Evolutionary conservation across 2,113 vertebrate genomes (phyloP), one percentile per base, ranked within the genome.

Genomic region (Puntigrus tetrazona): DNA sequence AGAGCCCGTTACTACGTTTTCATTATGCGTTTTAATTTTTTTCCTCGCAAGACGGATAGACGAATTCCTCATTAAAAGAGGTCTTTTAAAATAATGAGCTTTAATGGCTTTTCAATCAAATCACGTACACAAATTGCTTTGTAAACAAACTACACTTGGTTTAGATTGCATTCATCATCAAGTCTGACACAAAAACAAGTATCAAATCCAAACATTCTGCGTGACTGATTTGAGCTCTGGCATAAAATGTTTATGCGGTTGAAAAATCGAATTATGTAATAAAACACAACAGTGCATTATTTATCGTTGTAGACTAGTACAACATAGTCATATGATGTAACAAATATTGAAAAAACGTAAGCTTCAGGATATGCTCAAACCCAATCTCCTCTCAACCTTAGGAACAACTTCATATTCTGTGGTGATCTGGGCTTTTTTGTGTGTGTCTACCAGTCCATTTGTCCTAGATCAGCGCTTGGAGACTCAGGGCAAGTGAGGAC

Each of bases 401-500:
- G 11, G 16, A 61, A 61, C 55, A 38, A 57, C 34, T 78, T 25
- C 5, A 79, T 63, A 7, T 79, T 61, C n/a, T 61, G 5, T 29
- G 57, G 27, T 67, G 78, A 47, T 65, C 52, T 43, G 16, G 13
- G 36, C 13, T 59, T 27, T 59, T 29, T 38, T 25, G 25, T 2
- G 9, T 38, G 41, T 43, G 22, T 27, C 3, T 43, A 13, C 50
- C 20, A 36, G 47, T 77, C 29, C 50, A 57, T 57, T 77, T 5
- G 52, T 83, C 69, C 27, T 27, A 29, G 20, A 63, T 55, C 74
- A 79, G 78, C 78, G 36, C 55, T 85, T 87, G 85, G 77, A 87
- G 85, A 84, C 82, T 34, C 89, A 88, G 87, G 92, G 89, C 90
- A 92, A 91, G 91, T 88, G 88, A 93, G 92, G 91, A 93, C 89